phyloP scores from a whole-genome alignment of 2,797 vertebrate species.

The Botia almorhae region DNA sequence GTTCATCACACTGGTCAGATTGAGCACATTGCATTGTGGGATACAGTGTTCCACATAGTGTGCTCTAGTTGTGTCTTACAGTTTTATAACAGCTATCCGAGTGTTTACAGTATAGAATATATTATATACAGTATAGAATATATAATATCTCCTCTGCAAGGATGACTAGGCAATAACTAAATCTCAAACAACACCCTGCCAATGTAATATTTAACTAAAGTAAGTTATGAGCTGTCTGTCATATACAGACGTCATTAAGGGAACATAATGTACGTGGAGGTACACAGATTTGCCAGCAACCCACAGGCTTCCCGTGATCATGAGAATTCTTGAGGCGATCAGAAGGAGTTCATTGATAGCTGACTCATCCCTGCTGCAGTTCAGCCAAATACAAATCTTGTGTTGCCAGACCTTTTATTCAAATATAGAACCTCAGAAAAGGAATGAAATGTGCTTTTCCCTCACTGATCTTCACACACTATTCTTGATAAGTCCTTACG shows the following conservation, averaged over 20 bases:
- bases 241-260: constrained; percentile 16
- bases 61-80: background rate
- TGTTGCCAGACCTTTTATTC: background rate
- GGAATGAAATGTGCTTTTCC: constrained; percentile 7
- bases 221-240: constrained; percentile 32
- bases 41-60: background rate
- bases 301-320: constrained; percentile 20
- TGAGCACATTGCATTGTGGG: constrained; percentile 9
- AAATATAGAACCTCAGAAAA: constrained; percentile 21
- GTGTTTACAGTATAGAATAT: background rate
- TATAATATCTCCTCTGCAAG: background rate
- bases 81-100: background rate
- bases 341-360: constrained; percentile 16
- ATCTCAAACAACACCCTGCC: constrained; percentile 4
- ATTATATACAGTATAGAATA: too few relatives aligned
- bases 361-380: constrained; percentile 8
- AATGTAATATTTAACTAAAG: constrained; percentile 18
- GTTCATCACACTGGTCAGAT: too few relatives aligned
- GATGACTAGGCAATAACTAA: background rate
- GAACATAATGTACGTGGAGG: constrained; percentile 29
- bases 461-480: background rate
- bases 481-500: background rate
- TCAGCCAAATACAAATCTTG: constrained; percentile 36
- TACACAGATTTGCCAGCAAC: constrained; percentile 16
- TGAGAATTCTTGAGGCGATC: constrained; percentile 5